Percentiles rank a stretch among this genome's conserved stretches.
These are phyloP conservation scores for Syngnathus scovelli DNA, from an alignment of 2,113 vertebrate species.

Conservation along the genomic window DNA sequence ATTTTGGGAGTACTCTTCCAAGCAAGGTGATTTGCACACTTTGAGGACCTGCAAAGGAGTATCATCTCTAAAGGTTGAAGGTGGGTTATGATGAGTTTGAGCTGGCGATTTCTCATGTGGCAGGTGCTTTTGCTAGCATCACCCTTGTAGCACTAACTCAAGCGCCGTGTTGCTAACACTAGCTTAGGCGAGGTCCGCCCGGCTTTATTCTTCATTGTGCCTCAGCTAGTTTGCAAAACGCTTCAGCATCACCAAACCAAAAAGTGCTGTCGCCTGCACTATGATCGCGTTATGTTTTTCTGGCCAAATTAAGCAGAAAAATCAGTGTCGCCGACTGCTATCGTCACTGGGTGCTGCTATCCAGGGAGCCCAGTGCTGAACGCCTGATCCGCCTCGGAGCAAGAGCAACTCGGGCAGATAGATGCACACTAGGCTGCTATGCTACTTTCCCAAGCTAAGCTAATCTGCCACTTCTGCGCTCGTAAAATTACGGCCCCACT, in stretches of 20 bases:
- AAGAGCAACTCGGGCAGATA: conserved; percentile 19
- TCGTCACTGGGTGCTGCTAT: conserved; percentile 41
- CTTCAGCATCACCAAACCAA: background rate
- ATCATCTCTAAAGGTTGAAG: conserved; percentile 36
- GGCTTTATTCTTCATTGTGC: conserved; percentile 42
- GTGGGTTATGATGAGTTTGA: conserved; percentile 35
- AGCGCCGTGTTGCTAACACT: conserved; percentile 50
- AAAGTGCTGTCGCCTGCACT: background rate
- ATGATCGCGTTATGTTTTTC: background rate
- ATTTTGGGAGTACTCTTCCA: conserved; percentile 45
- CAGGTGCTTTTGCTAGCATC: conserved; percentile 39
- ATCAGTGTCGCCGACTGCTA: conserved; percentile 27
- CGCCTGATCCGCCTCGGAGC: conserved; percentile 12
- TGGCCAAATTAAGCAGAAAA: conserved; percentile 8
- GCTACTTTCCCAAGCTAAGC: conserved; percentile 42
- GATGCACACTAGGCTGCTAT: conserved; percentile 39
- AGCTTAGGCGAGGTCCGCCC: conserved; percentile 64
- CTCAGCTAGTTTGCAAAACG: conserved; percentile 1
- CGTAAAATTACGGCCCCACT: conserved; percentile 15
- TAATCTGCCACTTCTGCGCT: conserved; percentile 37
- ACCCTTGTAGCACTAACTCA: background rate
- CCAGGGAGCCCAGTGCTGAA: conserved; percentile 64
- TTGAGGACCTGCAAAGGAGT: conserved; percentile 52
- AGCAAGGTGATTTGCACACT: conserved; percentile 36
- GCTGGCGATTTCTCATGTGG: conserved; percentile 27